Conservation (phyloP, 2,113 vertebrate genomes). For the Synodontis membranacea region DNA sequence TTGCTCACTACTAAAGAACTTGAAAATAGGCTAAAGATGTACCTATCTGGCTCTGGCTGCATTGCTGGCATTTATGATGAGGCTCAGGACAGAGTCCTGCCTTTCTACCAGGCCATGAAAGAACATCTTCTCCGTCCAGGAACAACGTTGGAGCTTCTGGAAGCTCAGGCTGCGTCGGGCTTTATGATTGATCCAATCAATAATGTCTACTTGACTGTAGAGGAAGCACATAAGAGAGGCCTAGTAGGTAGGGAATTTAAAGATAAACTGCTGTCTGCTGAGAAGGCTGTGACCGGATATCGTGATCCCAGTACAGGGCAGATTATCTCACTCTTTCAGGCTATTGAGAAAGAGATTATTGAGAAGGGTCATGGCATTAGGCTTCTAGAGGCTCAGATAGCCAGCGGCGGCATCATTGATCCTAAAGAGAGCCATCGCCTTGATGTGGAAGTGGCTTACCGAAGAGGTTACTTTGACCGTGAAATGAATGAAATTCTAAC, state of each 20-base stretch:
- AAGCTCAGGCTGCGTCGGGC: conserved; percentile 95
- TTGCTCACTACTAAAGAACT: conserved; percentile 81
- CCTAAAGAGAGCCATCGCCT: conserved; percentile 91
- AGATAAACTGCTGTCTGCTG: conserved; percentile 90
- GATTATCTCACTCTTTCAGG: conserved; percentile 94
- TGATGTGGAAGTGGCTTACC: conserved; percentile 86
- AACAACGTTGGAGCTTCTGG: conserved; percentile 92
- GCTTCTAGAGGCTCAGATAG: conserved; percentile 94
- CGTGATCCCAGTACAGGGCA: conserved; percentile 89
- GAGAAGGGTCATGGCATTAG: conserved; percentile 95
- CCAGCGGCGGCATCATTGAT: conserved; percentile 97
- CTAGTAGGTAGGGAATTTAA: conserved; percentile 94
- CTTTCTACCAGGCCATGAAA: conserved; percentile 95
- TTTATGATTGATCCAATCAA: conserved; percentile 96
- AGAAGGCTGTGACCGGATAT: conserved; percentile 94
- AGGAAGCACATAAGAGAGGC: conserved; percentile 85
- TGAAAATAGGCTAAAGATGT: conserved; percentile 84
- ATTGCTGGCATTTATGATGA: conserved; percentile 98
- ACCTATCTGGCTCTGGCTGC: conserved; percentile 88
- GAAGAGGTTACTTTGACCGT: conserved; percentile 90
- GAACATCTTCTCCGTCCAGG: conserved; percentile 90
- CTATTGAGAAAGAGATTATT: conserved; percentile 94
- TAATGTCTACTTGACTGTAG: conserved; percentile 87
- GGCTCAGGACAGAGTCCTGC: conserved; percentile 83
- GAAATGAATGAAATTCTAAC: conserved; percentile 91